These are phyloP conservation scores for Pristionchus pacificus DNA, from an alignment of 1,140 invertebrate species.

Conservation along the genomic window DNA sequence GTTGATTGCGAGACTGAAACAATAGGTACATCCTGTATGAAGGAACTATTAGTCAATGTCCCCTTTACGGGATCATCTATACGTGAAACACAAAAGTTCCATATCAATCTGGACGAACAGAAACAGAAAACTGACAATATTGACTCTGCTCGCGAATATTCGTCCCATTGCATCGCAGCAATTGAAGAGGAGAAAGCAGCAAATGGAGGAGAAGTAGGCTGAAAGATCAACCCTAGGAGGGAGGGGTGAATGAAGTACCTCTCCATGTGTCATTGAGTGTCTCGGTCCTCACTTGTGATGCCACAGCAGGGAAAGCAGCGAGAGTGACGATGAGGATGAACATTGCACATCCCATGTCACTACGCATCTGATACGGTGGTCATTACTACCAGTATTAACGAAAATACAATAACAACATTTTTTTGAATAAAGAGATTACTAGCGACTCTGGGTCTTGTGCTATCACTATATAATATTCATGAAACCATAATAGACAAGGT, in stretches of 20 bases:
- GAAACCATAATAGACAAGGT: too few relatives aligned
- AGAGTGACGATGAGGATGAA: constrained; percentile 13
- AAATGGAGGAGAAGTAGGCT: constrained; percentile 28
- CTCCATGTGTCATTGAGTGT: background rate
- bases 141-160: constrained; percentile 5
- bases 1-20: constrained; percentile 15
- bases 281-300: background rate
- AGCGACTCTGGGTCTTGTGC: too few relatives aligned
- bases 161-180: constrained; percentile 21
- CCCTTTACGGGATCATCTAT: too few relatives aligned
- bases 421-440: too few relatives aligned
- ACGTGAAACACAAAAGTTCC: too few relatives aligned
- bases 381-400: too few relatives aligned
- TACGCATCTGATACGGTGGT: too few relatives aligned
- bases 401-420: too few relatives aligned
- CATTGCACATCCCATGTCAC: too few relatives aligned
- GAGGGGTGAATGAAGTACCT: background rate
- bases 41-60: background rate
- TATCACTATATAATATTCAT: too few relatives aligned
- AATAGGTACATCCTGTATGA: background rate
- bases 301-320: constrained; percentile 16
- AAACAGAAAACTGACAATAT: constrained; percentile 13
- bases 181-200: constrained; percentile 32
- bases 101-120: too few relatives aligned
- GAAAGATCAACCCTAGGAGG: background rate